Evolutionary conservation across 2,797 vertebrate species (phyloP).

Genomic region (Neosilurus hyrtlii): DNA sequence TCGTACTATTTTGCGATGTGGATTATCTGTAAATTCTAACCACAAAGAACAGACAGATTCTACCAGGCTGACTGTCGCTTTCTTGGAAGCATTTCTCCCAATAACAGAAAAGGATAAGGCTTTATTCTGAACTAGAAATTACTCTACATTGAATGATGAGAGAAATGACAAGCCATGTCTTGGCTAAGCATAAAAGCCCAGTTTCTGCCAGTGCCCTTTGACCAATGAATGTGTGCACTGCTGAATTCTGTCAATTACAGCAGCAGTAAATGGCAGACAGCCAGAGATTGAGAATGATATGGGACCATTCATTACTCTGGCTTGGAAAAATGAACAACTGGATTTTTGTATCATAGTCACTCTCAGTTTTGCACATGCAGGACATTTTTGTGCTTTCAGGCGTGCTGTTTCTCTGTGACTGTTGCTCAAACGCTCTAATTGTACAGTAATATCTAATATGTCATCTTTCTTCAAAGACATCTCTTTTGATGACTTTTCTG

Average conservation of each 20-base stretch:
- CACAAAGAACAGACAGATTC: background rate
- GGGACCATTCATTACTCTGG: conserved; percentile 42
- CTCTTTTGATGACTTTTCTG: background rate
- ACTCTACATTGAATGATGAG: background rate
- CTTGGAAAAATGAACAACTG: conserved; percentile 10
- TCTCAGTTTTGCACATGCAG: background rate
- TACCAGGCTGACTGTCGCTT: background rate
- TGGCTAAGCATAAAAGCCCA: conserved; percentile 17
- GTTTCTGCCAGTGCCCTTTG: conserved; percentile 28
- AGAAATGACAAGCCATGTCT: conserved; percentile 17
- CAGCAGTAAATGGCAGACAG: conserved; percentile 43
- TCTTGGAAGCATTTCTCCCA: background rate
- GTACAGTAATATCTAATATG: background rate
- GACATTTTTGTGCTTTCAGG: conserved; percentile 2
- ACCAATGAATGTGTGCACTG: conserved; percentile 16
- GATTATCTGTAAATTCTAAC: conserved; percentile 27
- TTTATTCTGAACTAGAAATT: conserved; percentile 5
- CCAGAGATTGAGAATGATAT: conserved; percentile 49
- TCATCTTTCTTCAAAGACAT: background rate
- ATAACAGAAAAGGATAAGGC: background rate
- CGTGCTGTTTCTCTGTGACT: conserved; percentile 2
- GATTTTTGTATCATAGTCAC: background rate
- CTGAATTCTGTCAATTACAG: conserved; percentile 42
- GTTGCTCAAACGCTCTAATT: background rate
- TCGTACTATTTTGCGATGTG: background rate